Base-by-base conservation (phyloP, 2,888 invertebrate genomes). In the Ecliptopera silaceata region DNA sequence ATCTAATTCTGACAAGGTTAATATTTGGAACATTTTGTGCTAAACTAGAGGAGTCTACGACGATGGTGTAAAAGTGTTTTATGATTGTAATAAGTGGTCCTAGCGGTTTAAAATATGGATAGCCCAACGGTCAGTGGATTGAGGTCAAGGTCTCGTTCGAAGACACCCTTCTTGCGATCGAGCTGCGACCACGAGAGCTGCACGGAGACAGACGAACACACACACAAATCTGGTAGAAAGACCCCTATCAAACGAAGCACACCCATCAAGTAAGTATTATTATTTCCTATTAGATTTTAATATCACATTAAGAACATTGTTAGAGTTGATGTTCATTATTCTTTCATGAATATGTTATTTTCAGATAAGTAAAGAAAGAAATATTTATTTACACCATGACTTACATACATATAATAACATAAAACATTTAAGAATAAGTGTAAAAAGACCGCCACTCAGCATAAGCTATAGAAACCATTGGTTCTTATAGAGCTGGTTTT, bases 131-230 rank as follows among this genome's bases (percentile, higher is more conserved):
- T 84, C 73, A 85, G 88, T 69, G 93, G 93, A 84, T 92, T 94
- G 78, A 88, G 94, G 83, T 93, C 94, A 81, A 93, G 94, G 86
- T 95, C 95, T 70, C 93, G 95, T 69, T 95, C 95, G 32, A 94
- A 93, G 76, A 95, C 95, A 71, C 95, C 95, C 63, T 94, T 94
- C 75, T 79, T 93, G 68, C 87, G 92, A 64, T 93, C 93, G 53
- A 92, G 84, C 70, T 92, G 93, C 71, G 93, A 94, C 77, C 92
- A 84, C 65, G 93, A 93, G 75, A 86, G 84, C 65, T 93, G 93
- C 74, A 75, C 83, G 18, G 92, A 92, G 62, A 80, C 80, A 41
- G 93, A 88, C 26, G 92, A 92, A 41, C 93, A 93, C 65, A 81
- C 82, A 11, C 92, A 92, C 71, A 92, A 92, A 70, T 83, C 89